Conservation (phyloP, 1,140 invertebrate genomes). For the Aphis gossypii region DNA sequence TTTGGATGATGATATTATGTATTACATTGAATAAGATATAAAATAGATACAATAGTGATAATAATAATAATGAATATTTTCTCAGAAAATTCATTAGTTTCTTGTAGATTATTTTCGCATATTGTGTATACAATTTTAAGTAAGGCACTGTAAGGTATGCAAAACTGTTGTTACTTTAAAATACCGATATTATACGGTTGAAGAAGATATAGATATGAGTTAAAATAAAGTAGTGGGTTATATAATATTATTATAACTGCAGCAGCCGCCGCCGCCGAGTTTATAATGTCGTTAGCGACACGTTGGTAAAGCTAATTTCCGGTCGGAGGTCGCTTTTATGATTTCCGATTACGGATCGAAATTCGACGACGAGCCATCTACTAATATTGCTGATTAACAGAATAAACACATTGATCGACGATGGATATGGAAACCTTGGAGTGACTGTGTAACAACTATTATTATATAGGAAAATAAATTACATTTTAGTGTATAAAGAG, state of each 20-base stretch:
- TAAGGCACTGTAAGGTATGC: background rate
- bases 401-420: constrained; percentile 14
- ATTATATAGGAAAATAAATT: background rate
- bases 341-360: background rate
- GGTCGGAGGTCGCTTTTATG: background rate
- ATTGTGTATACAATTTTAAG: too few relatives aligned
- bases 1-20: background rate
- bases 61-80: too few relatives aligned
- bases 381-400: background rate
- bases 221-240: background rate
- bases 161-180: background rate
- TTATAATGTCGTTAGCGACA: constrained; percentile 10
- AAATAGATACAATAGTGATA: too few relatives aligned
- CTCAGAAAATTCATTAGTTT: background rate
- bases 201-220: background rate
- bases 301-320: constrained; percentile 2
- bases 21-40: background rate
- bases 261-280: background rate
- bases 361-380: background rate
- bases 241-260: background rate
- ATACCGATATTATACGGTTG: background rate
- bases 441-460: background rate
- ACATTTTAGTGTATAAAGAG: background rate
- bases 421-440: background rate
- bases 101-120: background rate